These are phyloP conservation scores for Daphoenositta chrysoptera DNA, from an alignment of 2,113 vertebrate species.

Conservation along the genomic window DNA sequence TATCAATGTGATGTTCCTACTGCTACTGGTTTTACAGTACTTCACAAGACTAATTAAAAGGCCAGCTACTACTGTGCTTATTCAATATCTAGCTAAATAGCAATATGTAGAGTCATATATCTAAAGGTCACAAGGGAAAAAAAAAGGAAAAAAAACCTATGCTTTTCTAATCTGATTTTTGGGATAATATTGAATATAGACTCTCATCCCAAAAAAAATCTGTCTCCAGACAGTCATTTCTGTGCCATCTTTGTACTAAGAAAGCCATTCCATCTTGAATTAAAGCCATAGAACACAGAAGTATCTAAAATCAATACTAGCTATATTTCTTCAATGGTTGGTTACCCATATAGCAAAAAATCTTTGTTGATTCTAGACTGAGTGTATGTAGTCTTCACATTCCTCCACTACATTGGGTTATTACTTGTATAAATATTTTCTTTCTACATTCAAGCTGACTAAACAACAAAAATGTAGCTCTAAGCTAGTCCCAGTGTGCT, in stretches of 20 bases:
- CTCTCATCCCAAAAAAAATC: not conserved
- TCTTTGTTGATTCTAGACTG: not conserved
- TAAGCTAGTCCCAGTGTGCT: not conserved
- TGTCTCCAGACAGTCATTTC: not conserved
- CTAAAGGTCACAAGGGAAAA: not conserved
- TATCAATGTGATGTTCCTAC: not conserved
- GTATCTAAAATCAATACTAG: not conserved
- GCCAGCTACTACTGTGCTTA: not conserved
- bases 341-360: not conserved
- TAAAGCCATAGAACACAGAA: not conserved
- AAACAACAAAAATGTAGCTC: not conserved
- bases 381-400: not conserved
- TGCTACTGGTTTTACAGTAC: not conserved
- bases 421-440: not conserved
- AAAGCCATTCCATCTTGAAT: not conserved
- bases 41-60: not conserved
- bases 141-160: rapidly evolving
- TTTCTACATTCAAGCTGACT: not conserved
- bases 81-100: not conserved
- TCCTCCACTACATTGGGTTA: not conserved
- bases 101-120: not conserved
- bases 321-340: not conserved
- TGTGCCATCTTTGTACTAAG: not conserved
- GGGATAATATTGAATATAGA: not conserved
- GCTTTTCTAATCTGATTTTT: not conserved